Evolutionary conservation across 1,140 invertebrate species (phyloP).

Genomic region (Hyles euphorbiae): DNA sequence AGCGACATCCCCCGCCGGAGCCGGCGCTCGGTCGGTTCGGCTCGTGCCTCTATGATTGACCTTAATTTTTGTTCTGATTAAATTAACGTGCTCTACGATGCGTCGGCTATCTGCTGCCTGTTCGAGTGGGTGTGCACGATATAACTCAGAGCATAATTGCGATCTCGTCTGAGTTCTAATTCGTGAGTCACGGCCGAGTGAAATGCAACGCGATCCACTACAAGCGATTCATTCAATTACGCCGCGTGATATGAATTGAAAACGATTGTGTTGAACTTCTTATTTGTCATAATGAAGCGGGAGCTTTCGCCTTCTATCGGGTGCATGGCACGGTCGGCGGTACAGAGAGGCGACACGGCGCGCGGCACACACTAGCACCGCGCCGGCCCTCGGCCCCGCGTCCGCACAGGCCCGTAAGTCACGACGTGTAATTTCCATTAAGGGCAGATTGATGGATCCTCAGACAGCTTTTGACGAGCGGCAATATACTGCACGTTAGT

Average conservation of each 20-base stretch:
- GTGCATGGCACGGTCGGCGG: too few species aligned
- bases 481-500: constrained; percentile 25
- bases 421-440: constrained; percentile 21
- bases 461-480: constrained; percentile 30
- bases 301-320: constrained; percentile 48
- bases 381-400: background rate
- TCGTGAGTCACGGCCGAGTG: constrained; percentile 66
- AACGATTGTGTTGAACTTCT: constrained; percentile 39
- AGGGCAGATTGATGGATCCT: constrained; percentile 38
- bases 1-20: constrained; percentile 3
- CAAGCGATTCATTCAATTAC: constrained; percentile 56
- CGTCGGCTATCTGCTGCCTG: constrained; percentile 32
- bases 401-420: constrained; percentile 21
- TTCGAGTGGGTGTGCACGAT: constrained; percentile 48
- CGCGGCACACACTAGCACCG: too few species aligned
- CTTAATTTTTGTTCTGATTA: constrained; percentile 49
- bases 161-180: constrained; percentile 60
- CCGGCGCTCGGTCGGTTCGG: background rate
- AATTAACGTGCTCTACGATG: constrained; percentile 43
- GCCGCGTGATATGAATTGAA: constrained; percentile 56
- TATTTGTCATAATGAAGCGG: constrained; percentile 34
- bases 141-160: constrained; percentile 60
- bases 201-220: constrained; percentile 57
- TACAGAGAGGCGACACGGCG: background rate
- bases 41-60: constrained; percentile 30